phyloP scores from a whole-genome alignment of 1,140 invertebrate species.

The Sweltsa coloradensis region DNA sequence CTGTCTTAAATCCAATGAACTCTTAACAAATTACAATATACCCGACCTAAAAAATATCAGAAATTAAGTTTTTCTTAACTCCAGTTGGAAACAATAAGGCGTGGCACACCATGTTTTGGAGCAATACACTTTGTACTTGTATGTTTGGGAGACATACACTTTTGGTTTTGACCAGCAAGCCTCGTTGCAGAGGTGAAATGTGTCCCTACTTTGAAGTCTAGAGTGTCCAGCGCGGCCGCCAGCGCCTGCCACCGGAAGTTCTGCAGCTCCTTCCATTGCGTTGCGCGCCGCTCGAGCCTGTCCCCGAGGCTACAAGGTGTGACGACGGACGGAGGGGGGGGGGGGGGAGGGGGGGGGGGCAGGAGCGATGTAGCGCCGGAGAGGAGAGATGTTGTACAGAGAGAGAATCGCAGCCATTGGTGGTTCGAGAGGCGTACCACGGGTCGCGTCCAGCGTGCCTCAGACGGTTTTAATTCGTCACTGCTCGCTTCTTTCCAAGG shows the following conservation, averaged over 20 bases:
- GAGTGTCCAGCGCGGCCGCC: conserved; percentile 63
- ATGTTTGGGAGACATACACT: too few relatives aligned
- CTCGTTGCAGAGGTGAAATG: too few relatives aligned
- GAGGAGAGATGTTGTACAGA: conserved; percentile 81
- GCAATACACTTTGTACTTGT: too few relatives aligned
- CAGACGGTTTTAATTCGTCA: conserved; percentile 40
- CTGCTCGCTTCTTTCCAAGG: conserved; percentile 28
- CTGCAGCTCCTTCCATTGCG: conserved; percentile 49
- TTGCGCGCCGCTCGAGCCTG: conserved; percentile 53
- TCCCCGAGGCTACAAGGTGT: conserved; percentile 58
- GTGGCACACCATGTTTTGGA: too few relatives aligned
- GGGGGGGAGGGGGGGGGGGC: too few relatives aligned
- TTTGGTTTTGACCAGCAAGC: too few relatives aligned
- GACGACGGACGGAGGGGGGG: conserved; percentile 72
- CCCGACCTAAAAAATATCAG: too few relatives aligned
- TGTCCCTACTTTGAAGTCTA: too few relatives aligned
- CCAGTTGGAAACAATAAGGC: too few relatives aligned
- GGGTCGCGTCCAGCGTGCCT: conserved; percentile 48
- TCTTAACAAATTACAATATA: too few relatives aligned
- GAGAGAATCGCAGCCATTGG: conserved; percentile 80
- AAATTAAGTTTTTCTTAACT: too few relatives aligned
- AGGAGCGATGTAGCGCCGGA: conserved; percentile 69
- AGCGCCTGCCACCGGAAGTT: conserved; percentile 67
- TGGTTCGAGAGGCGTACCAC: conserved; percentile 61
- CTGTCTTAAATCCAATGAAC: too few relatives aligned